Conservation (phyloP, 2,888 invertebrate species). For the Oscheius sp. region DNA sequence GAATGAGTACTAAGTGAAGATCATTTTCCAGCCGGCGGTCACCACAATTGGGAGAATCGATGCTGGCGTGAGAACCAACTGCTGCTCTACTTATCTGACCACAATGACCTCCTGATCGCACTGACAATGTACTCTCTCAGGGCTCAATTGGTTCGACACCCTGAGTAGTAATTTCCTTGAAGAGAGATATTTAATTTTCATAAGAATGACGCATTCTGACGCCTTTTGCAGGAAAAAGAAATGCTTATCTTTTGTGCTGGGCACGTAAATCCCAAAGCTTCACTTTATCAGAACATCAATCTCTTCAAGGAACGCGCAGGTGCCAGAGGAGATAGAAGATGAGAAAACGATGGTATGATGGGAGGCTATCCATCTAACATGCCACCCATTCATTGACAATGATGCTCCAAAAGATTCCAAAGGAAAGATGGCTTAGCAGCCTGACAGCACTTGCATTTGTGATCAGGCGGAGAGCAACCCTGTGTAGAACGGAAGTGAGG, state of each 20-base stretch:
- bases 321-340: not conserved
- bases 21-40: conserved; percentile 1
- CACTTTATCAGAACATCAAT: conserved; percentile 20
- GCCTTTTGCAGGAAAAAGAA: not conserved
- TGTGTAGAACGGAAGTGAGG: conserved; percentile 27
- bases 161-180: too few species aligned
- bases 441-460: conserved; percentile 26
- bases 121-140: not conserved
- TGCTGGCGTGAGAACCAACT: conserved; percentile 28
- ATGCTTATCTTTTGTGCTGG: conserved; percentile 4
- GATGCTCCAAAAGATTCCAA: conserved; percentile 26
- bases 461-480: not conserved
- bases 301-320: conserved; percentile 17
- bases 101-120: conserved; percentile 11
- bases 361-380: conserved; percentile 5
- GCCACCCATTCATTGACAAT: conserved; percentile 23
- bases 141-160: too few species aligned
- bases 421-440: conserved; percentile 17
- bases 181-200: not conserved
- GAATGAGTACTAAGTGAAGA: conserved; percentile 15
- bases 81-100: conserved; percentile 17
- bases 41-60: conserved; percentile 24
- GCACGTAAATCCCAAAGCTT: conserved; percentile 10
- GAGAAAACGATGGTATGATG: conserved; percentile 7
- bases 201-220: not conserved